Evolutionary conservation across 2,888 invertebrate genomes (phyloP).

Genomic region (Perizoma affinitatum): DNA sequence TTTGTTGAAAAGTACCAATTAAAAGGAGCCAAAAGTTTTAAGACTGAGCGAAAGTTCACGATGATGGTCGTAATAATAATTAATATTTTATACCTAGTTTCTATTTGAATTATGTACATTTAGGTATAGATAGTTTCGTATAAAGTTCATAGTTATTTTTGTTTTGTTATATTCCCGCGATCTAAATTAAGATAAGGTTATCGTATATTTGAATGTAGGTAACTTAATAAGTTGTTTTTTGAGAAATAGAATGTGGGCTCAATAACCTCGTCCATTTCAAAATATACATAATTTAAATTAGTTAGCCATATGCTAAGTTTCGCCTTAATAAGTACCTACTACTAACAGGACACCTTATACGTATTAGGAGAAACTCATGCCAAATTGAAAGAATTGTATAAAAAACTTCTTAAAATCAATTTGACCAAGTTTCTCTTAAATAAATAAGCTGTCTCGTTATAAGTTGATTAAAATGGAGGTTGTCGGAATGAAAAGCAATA

Average conservation of each 20-base stretch:
- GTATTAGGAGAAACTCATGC: no score
- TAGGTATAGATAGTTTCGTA: conserved; percentile 13
- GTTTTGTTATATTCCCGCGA: conserved; percentile 7
- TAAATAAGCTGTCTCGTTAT: no score
- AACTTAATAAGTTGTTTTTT: not conserved
- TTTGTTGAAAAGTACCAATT: conserved; percentile 62
- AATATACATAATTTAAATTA: not conserved
- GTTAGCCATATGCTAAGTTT: no score
- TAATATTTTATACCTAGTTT: conserved; percentile 39
- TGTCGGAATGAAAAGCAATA: conserved; percentile 14
- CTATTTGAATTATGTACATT: conserved; percentile 33
- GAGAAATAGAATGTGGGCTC: conserved; percentile 2
- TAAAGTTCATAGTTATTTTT: conserved; percentile 8
- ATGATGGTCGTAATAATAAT: conserved; percentile 37
- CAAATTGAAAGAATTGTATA: no score
- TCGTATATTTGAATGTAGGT: not conserved
- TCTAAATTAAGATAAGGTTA: conserved; percentile 9
- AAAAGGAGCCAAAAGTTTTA: conserved; percentile 80
- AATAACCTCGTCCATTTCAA: not conserved
- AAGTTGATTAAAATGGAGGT: no score
- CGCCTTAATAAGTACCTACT: no score
- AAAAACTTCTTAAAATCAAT: no score
- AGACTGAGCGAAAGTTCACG: conserved; percentile 78
- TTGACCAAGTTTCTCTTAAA: no score
- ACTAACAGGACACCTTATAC: no score